Evolutionary conservation across 1,140 invertebrate genomes (phyloP).

Genomic region (Megathymus violae): DNA sequence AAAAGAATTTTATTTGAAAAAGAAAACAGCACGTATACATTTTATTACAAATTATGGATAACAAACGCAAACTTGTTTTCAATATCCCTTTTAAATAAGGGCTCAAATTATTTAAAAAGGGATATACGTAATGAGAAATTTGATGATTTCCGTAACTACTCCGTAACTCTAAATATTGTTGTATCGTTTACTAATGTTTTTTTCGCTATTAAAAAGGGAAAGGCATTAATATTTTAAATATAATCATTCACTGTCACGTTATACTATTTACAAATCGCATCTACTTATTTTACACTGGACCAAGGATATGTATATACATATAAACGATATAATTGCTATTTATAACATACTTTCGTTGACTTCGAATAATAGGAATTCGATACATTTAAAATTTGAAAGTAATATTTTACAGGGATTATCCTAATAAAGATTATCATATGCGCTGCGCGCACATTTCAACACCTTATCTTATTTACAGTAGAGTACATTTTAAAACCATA

Average conservation of each 20-base stretch:
- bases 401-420: constrained; percentile 46
- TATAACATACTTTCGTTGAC: constrained; percentile 50
- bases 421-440: constrained; percentile 45
- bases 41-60: constrained; percentile 53
- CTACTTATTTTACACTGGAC: constrained; percentile 19
- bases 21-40: constrained; percentile 35
- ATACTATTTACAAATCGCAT: constrained; percentile 12
- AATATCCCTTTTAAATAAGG: constrained; percentile 82
- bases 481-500: constrained; percentile 8
- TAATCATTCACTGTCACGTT: constrained; percentile 1
- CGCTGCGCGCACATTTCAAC: constrained; percentile 66
- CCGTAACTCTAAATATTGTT: background rate
- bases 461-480: constrained; percentile 36
- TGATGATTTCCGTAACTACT: too few relatives aligned
- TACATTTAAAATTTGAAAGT: constrained; percentile 33
- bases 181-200: background rate
- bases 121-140: constrained; percentile 60
- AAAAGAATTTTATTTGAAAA: constrained; percentile 36
- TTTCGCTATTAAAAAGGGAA: constrained; percentile 12
- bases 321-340: constrained; percentile 47
- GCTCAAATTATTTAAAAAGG: constrained; percentile 81
- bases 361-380: constrained; percentile 50
- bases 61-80: constrained; percentile 47
- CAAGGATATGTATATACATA: constrained; percentile 51
- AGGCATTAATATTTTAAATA: constrained; percentile 6